Conservation (phyloP, 2,113 vertebrate genomes). For the Prochilodus magdalenae region DNA sequence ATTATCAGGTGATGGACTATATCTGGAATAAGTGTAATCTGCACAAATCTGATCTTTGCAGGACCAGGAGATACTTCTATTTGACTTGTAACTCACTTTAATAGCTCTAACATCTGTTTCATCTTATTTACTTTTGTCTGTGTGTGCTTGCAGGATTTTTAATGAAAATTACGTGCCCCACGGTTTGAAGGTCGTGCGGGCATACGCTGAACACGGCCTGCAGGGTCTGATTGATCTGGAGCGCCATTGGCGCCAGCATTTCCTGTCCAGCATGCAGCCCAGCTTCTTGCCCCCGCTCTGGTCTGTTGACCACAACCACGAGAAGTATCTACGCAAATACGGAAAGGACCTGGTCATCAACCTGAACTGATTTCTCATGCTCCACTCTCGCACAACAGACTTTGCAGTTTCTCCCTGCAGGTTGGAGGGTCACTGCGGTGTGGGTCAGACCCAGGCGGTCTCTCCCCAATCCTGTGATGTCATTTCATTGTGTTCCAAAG, state of each 20-base stretch:
- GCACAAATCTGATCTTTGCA: no score
- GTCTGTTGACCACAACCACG: constrained; percentile 93
- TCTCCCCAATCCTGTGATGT: not conserved
- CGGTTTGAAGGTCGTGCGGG: constrained; percentile 92
- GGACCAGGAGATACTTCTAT: no score
- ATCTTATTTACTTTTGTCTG: not conserved
- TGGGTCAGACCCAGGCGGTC: not conserved
- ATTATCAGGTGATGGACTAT: no score
- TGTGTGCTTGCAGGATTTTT: constrained; percentile 80
- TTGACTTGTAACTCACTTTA: no score
- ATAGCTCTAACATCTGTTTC: not conserved
- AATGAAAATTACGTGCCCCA: constrained; percentile 91
- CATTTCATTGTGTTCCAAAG: not conserved
- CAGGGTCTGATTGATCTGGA: constrained; percentile 91
- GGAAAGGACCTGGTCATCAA: constrained; percentile 85
- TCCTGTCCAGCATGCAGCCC: constrained; percentile 90
- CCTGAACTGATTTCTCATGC: constrained; percentile 68
- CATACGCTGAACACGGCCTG: constrained; percentile 80
- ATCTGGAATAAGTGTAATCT: no score
- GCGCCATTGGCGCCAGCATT: constrained; percentile 94
- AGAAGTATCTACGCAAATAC: constrained; percentile 90
- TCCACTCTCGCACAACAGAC: not conserved
- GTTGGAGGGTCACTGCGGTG: constrained; percentile 6
- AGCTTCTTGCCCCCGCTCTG: constrained; percentile 90
- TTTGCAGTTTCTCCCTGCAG: not conserved